These are phyloP conservation scores for Loriculus beryllinus DNA, from an alignment of 2,797 vertebrate species.

Conservation along the genomic window DNA sequence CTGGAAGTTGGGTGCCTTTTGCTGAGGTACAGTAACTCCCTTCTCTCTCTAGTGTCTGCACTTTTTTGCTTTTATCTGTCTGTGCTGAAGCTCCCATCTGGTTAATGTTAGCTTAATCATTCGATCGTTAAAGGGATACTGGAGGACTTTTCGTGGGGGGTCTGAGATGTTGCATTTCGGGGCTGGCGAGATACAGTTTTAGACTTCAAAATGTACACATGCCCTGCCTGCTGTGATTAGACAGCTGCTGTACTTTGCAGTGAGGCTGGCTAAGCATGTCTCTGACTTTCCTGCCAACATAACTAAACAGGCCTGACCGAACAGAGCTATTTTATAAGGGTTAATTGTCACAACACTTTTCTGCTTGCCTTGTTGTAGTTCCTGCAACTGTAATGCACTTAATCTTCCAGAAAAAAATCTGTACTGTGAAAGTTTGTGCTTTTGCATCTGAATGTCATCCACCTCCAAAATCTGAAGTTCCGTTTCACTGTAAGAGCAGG, in stretches of 20 bases:
- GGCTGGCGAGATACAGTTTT: not conserved
- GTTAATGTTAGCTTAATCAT: not conserved
- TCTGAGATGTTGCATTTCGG: not conserved
- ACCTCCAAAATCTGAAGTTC: not conserved
- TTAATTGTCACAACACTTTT: slow-evolving; percentile 35
- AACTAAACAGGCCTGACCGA: slow-evolving; percentile 47
- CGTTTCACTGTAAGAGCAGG: not conserved
- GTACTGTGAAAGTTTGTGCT: not conserved
- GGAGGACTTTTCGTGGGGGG: not conserved
- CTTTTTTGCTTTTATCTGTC: slow-evolving; percentile 46
- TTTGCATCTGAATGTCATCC: not conserved
- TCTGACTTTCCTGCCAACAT: slow-evolving; percentile 16
- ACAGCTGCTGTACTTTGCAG: slow-evolving; percentile 14
- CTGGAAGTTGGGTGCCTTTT: slow-evolving; percentile 66
- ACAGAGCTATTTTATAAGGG: slow-evolving; percentile 24
- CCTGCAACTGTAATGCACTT: not conserved
- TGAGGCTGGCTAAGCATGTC: not conserved
- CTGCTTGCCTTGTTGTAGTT: not conserved
- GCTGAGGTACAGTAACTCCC: slow-evolving; percentile 74
- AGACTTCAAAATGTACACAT: not conserved
- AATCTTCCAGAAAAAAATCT: not conserved
- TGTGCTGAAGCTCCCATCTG: slow-evolving; percentile 31
- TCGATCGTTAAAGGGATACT: not conserved
- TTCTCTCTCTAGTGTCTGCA: slow-evolving; percentile 56
- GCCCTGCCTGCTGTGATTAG: slow-evolving; percentile 27